A percentile compares a stretch with the other conserved stretches of the same genome.
phyloP scores from a whole-genome alignment of 1,140 invertebrate species.

The Eumaeus atala region DNA sequence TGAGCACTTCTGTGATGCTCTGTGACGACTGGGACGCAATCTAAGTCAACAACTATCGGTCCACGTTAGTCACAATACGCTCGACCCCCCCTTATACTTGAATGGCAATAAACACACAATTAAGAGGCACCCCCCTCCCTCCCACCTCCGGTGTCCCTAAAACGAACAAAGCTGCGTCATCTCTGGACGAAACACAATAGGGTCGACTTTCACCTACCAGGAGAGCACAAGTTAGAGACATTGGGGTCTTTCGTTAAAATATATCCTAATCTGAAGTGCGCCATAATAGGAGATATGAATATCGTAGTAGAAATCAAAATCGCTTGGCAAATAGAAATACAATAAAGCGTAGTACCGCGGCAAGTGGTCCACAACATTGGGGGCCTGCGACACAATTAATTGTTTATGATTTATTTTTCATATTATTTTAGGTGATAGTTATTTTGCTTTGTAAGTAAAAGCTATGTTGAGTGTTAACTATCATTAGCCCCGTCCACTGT shows the following conservation, averaged over 20 bases:
- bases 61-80: conserved; percentile 18
- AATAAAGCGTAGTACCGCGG: conserved; percentile 28
- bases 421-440: too few relatives aligned
- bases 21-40: conserved; percentile 4
- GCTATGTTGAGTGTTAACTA: too few relatives aligned
- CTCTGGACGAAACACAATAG: conserved; percentile 28
- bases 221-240: conserved; percentile 31
- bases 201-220: conserved; percentile 40
- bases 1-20: too few relatives aligned
- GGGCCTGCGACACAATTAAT: conserved; percentile 40
- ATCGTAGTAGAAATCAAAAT: conserved; percentile 19
- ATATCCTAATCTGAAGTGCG: conserved; percentile 16
- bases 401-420: conserved; percentile 31
- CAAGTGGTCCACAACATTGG: conserved; percentile 42
- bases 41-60: conserved; percentile 30
- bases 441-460: too few relatives aligned
- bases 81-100: conserved; percentile 30
- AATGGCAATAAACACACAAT: conserved; percentile 41
- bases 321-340: conserved; percentile 14
- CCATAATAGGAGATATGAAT: conserved; percentile 19
- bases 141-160: conserved; percentile 7
- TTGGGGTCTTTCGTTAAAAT: conserved; percentile 32
- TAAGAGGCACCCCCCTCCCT: conserved; percentile 17
- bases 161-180: too few relatives aligned
- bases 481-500: too few relatives aligned